Base-by-base conservation (phyloP, 2,113 vertebrate genomes). In the Apodemus sylvaticus region DNA sequence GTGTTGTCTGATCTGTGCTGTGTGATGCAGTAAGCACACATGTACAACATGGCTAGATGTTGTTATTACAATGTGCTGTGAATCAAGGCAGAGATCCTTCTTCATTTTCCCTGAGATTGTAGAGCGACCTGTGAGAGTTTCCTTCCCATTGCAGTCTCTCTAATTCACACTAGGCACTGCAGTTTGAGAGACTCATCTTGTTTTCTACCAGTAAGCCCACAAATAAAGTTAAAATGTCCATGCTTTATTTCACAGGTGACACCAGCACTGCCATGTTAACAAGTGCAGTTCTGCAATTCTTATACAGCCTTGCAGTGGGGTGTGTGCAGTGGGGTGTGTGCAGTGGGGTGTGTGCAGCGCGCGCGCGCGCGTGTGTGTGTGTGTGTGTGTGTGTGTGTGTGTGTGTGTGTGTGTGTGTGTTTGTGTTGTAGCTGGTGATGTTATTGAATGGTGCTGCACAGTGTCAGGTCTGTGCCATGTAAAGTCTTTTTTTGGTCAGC, bases 231-330 rank as follows among this genome's bases (percentile, higher is more conserved):
- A 62, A 39, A n/a, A n/a, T 24, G 0, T 24, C 5, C 29, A 3
- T 7, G 2, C 36, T 91, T 1, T n/a, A 16, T 55, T 22, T 53
- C 62, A 22, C 36, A 19, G 1, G 0, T 14, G 12, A 6, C 1
- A 10, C 62, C 13, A n/a, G 77, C 6, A 7, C 31, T 11, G 36
- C 42, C 24, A n/a, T 31, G 86, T 71, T 81, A 13, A 5, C 29
- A 16, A 70, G 31, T n/a, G 34, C 7, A n/a, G 77, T 81, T 53
- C 53, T n/a, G 34, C 7, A 26, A 64, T 81, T 53, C 53, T 81
- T n/a, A 39, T 12, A 42, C 6, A 34, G 29, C 48, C 34, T 14
- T 81, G 17, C 4, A 3, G 36, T 53, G 62, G 36, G 31, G 53
- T 53, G 19, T 34, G 87, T 55, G 4, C n/a, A n/a, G n/a, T n/a